Conservation (phyloP, 2,888 invertebrate species). For the Sesia bembeciformis region DNA sequence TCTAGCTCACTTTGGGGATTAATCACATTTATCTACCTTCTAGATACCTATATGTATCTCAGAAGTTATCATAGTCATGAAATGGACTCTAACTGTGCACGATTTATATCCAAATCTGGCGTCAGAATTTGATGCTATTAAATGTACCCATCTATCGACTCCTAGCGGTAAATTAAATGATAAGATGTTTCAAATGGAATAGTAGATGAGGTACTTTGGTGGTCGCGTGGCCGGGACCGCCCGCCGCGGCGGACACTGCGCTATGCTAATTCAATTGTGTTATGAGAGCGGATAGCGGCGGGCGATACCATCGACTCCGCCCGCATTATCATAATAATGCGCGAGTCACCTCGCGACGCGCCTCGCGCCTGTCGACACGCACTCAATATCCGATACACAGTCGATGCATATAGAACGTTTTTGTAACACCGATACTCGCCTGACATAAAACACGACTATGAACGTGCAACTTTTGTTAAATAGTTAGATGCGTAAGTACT, state of each 20-base stretch:
- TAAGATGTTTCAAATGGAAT: conserved; percentile 27
- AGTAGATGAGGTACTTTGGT: conserved; percentile 31
- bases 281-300: conserved; percentile 45
- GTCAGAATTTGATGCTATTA: not conserved
- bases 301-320: conserved; percentile 57
- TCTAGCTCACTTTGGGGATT: no score
- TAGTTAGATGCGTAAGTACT: no score
- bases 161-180: conserved; percentile 8
- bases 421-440: not conserved
- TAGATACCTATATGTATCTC: no score
- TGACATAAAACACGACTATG: not conserved
- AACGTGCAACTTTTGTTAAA: not conserved
- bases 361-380: conserved; percentile 42
- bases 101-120: no score
- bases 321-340: conserved; percentile 70
- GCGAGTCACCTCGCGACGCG: conserved; percentile 56
- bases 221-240: conserved; percentile 68
- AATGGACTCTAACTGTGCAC: no score
- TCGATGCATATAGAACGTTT: conserved; percentile 11
- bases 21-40: no score
- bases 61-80: no score
- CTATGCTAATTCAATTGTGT: conserved; percentile 75
- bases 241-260: conserved; percentile 50
- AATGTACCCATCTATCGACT: not conserved
- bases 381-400: conserved; percentile 23